Evolutionary conservation across 2,888 invertebrate species (phyloP), one percentile per base, ranked within the genome.

Genomic region (Drosophila mulleri): DNA sequence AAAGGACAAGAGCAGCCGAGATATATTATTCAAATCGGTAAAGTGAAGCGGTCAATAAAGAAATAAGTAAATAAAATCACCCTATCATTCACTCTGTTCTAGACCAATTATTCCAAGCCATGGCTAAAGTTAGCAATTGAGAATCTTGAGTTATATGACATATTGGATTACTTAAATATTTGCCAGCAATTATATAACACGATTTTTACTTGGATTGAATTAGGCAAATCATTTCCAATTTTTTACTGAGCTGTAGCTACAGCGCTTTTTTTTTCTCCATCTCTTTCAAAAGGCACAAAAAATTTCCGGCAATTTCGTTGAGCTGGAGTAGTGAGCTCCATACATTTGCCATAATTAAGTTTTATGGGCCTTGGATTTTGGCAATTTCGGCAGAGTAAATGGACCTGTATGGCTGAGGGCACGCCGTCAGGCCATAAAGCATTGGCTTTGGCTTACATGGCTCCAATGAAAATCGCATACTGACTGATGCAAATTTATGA

Each of bases 401-500:
- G 75, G 74, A 78, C 64, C 61, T 68, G 72, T 62, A 68, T 73
- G 69, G 57, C 41, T 44, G 26, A 67, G 62, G 57, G 61, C 60
- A 75, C 67, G 68, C 80, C 69, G 64, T 52, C 39, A 37, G 53
- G 56, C 88, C 72, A 86, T 90, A 90, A 86, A 90, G 82, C 82
- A 84, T 72, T 61, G 84, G 68, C 72, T 65, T 65, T 64, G 54
- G 67, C 78, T 60, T 61, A 80, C 72, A 79, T 63, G 64, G 64
- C 63, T 68, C 73, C 70, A 74, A 90, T 75, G 85, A 85, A 83
- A 83, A 71, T 83, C 67, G 50, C 57, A 39, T 65, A 75, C 71
- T 77, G 77, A 75, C 85, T 86, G 90, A 90, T 86, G 89, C 84
- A 78, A 85, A 87, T 87, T 88, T 90, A 87, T 89, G 90, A 69